These are phyloP conservation scores for Bombus pascuorum DNA, from an alignment of 1,140 invertebrate genomes.

Conservation along the genomic window DNA sequence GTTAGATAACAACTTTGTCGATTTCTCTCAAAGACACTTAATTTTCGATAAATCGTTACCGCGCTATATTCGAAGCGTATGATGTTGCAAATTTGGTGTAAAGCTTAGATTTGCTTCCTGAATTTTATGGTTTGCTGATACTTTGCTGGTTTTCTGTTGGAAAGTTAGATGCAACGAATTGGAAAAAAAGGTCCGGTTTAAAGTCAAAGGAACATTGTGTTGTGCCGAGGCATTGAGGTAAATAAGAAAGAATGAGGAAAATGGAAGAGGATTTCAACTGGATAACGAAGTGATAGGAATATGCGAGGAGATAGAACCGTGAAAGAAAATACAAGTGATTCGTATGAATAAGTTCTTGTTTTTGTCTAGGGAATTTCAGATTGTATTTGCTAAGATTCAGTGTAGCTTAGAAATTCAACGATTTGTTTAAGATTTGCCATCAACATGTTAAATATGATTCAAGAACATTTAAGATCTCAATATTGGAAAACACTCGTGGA, in stretches of 20 bases:
- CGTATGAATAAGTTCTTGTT: background rate
- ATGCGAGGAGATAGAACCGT: background rate
- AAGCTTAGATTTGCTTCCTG: background rate
- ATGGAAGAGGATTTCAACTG: background rate
- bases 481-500: background rate
- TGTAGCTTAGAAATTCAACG: background rate
- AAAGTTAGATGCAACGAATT: background rate
- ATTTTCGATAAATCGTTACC: background rate
- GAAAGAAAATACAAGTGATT: background rate
- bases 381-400: background rate
- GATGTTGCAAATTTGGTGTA: background rate
- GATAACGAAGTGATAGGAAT: background rate
- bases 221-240: background rate
- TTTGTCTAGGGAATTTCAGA: no score
- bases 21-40: no score
- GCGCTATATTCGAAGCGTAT: background rate
- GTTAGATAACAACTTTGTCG: no score
- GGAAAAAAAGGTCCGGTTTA: no score
- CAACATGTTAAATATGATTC: no score
- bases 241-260: background rate
- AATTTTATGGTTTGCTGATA: conserved; percentile 2
- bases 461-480: background rate
- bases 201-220: conserved; percentile 3
- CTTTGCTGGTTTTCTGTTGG: background rate
- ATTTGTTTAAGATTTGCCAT: background rate